A percentile compares a stretch with the other conserved stretches of the same genome.
Evolutionary conservation across 2,797 vertebrate genomes (phyloP).

Genomic region (Neostethus bicornis): DNA sequence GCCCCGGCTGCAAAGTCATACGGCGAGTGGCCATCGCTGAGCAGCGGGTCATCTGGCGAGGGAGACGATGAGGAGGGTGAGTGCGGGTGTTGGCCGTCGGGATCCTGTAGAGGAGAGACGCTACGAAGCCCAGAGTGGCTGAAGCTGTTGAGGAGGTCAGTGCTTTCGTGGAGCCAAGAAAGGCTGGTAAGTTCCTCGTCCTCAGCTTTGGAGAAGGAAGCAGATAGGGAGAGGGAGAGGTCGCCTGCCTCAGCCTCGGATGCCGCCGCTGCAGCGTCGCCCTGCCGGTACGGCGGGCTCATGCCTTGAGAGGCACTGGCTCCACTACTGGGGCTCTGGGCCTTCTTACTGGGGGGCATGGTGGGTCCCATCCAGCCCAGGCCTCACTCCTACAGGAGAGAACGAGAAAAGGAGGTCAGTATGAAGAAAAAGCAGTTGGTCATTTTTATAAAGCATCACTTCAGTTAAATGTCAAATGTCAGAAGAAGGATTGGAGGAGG

Average conservation of each 20-base stretch:
- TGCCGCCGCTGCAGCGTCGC: conserved; percentile 78
- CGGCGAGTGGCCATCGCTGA: conserved; percentile 75
- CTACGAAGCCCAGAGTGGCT: conserved; percentile 89
- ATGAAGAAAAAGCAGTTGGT: conserved; percentile 35
- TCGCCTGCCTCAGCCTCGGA: conserved; percentile 83
- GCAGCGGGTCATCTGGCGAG: conserved; percentile 83
- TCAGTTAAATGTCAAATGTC: conserved; percentile 47
- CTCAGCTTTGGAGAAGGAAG: conserved; percentile 88
- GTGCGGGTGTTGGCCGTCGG: conserved; percentile 81
- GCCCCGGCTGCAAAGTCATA: conserved; percentile 92
- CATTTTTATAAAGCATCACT: conserved; percentile 33
- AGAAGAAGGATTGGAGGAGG: conserved; percentile 52
- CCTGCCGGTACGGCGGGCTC: conserved; percentile 87
- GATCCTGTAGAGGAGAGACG: conserved; percentile 90
- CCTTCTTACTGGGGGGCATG: conserved; percentile 99
- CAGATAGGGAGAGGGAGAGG: conserved; percentile 87
- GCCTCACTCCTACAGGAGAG: conserved; percentile 79
- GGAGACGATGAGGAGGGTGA: conserved; percentile 85
- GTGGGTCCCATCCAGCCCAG: conserved; percentile 97
- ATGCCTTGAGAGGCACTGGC: conserved; percentile 90
- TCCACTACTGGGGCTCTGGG: conserved; percentile 91
- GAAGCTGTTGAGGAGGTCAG: conserved; percentile 95
- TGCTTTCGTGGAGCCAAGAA: conserved; percentile 98
- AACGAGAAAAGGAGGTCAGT: conserved; percentile 34
- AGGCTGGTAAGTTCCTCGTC: conserved; percentile 95